phyloP scores from a whole-genome alignment of 30 jellyfish, hydroid and myxozoan species.

The Euphysa ruthae region DNA sequence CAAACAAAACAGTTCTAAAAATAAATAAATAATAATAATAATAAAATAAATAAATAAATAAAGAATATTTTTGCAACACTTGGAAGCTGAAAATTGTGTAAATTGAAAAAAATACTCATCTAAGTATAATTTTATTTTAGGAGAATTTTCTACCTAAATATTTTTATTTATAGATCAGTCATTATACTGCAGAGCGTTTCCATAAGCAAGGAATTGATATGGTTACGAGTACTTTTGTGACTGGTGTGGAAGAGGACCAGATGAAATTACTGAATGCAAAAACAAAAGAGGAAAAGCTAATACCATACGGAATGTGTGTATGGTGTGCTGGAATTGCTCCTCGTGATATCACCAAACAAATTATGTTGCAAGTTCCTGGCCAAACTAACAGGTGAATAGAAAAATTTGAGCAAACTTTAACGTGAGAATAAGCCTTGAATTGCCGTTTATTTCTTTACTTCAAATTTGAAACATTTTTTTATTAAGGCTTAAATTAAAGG shows the following conservation, averaged over 20 bases:
- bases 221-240: slow-evolving; percentile 77
- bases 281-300: slow-evolving; percentile 34
- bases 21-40: too few relatives aligned
- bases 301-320: slow-evolving; percentile 91
- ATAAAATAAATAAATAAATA: too few relatives aligned
- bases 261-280: slow-evolving; percentile 59
- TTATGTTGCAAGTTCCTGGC: slow-evolving; percentile 62
- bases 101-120: too few relatives aligned
- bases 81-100: too few relatives aligned
- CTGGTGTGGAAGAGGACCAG: slow-evolving; percentile 49
- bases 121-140: neutral
- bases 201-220: slow-evolving; percentile 45
- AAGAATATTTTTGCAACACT: too few relatives aligned
- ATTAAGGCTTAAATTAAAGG: too few relatives aligned
- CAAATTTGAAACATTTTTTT: too few relatives aligned
- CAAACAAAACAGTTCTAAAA: too few relatives aligned
- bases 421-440: too few relatives aligned
- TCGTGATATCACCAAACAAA: slow-evolving; percentile 44
- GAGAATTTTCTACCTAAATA: neutral
- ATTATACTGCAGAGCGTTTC: slow-evolving; percentile 64
- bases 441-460: too few relatives aligned
- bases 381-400: slow-evolving; percentile 73
- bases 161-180: slow-evolving; percentile 46
- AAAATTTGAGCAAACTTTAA: too few relatives aligned
- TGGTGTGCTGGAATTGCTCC: slow-evolving; percentile 98